Evolutionary conservation across 2,888 invertebrate genomes (phyloP), one percentile per base, ranked within the genome.

Genomic region (Synergus itoensis): DNA sequence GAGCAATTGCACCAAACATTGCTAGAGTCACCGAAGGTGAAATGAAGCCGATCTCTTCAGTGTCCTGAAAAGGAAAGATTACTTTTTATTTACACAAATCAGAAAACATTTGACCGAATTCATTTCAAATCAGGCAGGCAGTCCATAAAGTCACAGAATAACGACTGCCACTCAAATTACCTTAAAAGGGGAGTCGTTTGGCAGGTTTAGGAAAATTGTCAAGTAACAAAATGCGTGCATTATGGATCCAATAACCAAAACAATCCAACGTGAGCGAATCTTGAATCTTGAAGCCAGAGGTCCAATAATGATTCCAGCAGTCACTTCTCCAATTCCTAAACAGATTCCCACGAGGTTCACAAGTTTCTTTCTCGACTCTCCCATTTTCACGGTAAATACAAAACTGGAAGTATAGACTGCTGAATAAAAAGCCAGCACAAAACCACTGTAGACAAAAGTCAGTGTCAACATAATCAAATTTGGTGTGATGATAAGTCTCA

Each of bases 381-480:
- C 96, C 90, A 99, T 95, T 9, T 94, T 93, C 76, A 94, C 91
- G 0, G 98, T 99, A 91, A 97, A 97, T 0, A 98, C 98, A 83
- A 99, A 96, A 85, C 97, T 96, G 0, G 98, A 95, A 45, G 99
- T 97, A 93, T 99, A 99, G 0, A 99, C 98, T 0, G 98, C 98
- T 89, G 98, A 98, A 93, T 97, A 99, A 94, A 99, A 99, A 0
- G 98, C 98, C 65, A 98, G 92, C 90, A 98, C 98, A 78, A 99
- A 93, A 40, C 99, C 99, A 79, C 98, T 98, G 90, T 98, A 99
- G 76, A 98, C 94, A 92, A 99, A 99, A 0, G 97, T 96, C 79
- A 97, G 91, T 84, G 96, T 95, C 21, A 99, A 93, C 18, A 98
- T 90, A 73, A 98, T 87, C 98, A 99, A 99, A 85, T 97, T 95